Conservation (phyloP, 2,113 vertebrate species). For the Oncorhynchus mykiss region DNA sequence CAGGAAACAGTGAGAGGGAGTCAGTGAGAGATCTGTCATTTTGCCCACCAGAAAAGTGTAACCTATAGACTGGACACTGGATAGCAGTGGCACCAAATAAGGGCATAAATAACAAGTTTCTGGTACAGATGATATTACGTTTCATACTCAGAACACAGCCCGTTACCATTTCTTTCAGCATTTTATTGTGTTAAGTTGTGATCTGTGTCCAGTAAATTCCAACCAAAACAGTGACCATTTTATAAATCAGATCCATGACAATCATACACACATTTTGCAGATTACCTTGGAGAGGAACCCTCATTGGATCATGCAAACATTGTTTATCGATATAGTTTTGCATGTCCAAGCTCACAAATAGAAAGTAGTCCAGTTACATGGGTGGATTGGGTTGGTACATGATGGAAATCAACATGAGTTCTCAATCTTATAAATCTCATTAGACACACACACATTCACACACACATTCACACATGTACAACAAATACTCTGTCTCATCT, state of each 20-base stretch:
- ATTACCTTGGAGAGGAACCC: neutral
- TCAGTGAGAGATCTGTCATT: neutral
- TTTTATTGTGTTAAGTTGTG: constrained; percentile 56
- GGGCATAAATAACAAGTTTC: neutral
- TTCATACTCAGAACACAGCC: neutral
- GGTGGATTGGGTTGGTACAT: neutral
- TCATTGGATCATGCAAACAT: neutral
- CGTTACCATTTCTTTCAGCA: constrained; percentile 10
- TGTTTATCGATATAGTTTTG: neutral
- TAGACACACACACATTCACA: constrained; percentile 13
- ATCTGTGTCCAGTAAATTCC: constrained; percentile 28
- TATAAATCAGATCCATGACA: neutral
- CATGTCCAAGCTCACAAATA: neutral
- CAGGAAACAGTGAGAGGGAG: constrained; percentile 17
- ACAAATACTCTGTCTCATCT: constrained; percentile 2
- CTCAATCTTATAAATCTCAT: neutral
- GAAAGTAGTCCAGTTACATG: neutral
- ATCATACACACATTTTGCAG: neutral
- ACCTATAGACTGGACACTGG: neutral
- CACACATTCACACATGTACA: constrained; percentile 4
- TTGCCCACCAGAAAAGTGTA: neutral
- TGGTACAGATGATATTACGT: neutral
- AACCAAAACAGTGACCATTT: neutral
- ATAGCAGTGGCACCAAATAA: neutral
- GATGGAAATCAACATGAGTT: neutral